These are phyloP conservation scores for Sclerodermus sp. DNA, from an alignment of 2,888 invertebrate species.

Conservation along the genomic window DNA sequence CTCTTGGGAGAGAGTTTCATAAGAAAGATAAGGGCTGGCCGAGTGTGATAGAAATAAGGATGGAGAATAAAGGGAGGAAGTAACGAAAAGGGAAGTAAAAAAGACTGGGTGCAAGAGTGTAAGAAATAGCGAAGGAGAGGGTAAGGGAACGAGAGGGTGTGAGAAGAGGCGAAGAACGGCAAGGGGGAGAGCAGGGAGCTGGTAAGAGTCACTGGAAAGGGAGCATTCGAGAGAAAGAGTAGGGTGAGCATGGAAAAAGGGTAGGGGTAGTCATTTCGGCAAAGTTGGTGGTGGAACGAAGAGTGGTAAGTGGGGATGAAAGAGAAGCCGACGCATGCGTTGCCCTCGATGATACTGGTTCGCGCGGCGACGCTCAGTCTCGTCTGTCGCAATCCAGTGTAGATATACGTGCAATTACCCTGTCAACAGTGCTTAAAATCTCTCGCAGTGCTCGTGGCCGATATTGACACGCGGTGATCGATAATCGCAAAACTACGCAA, in stretches of 20 bases:
- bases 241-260: conserved; percentile 4
- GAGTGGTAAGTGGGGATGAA: conserved; percentile 19
- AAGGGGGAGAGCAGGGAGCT: background rate
- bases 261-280: conserved; percentile 10
- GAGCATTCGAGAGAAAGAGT: background rate
- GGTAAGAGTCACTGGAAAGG: background rate
- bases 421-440: conserved; percentile 44
- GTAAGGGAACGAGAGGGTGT: background rate
- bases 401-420: conserved; percentile 51
- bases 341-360: conserved; percentile 36
- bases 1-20: background rate
- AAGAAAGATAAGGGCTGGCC: background rate
- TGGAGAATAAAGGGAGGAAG: background rate
- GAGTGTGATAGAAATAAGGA: background rate
- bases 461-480: conserved; percentile 1
- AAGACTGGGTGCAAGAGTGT: conserved; percentile 3
- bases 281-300: conserved; percentile 3
- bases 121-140: background rate
- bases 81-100: background rate
- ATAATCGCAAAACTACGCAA: background rate
- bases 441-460: conserved; percentile 6
- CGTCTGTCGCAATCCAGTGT: conserved; percentile 50
- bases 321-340: conserved; percentile 42
- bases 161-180: background rate
- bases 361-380: conserved; percentile 53